Base-by-base conservation (phyloP, 2,113 vertebrate species). In the Rhipidura dahli region DNA sequence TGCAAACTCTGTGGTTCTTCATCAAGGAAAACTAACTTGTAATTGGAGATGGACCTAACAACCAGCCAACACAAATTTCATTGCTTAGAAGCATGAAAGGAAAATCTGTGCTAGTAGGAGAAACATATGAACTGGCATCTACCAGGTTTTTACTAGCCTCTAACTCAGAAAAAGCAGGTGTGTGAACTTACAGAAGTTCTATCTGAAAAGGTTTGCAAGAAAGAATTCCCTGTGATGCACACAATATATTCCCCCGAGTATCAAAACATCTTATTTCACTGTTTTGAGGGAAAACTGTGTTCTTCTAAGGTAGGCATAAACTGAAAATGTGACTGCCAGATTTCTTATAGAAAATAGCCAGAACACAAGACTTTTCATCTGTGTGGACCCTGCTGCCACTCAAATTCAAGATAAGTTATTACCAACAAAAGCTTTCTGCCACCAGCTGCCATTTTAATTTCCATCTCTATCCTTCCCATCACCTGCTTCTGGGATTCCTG, bases 161-260 rank as follows among this genome's bases (percentile, higher is more conserved):
- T 45, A 64, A n/a, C 33, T 70, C 31, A 71, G 35, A 76, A 94
- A 85, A 88, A 69, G 3, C 18, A 87, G 50, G 13, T 12, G 10
- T n/a, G 12, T 75, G 44, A 59, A 85, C 82, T 59, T 59, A 22
- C 15, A 47, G 4, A 0, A 0, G 6, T 56, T 40, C 65, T 12
- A 24, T 76, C 40, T 56, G 31, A 64, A 64, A 78, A 66, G 3
- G 6, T 4, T 65, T 68, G 7, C 14, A 31, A 66, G 28, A 49
- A 68, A 75, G 20, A 44, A 84, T 79, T 54, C 42, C 30, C 15
- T 71, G 30, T 6, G 4, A 51, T 30, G 31, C 16, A 39, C 9
- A 70, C 18, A 35, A 54, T 69, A 19, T 54, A 78, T 82, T 75
- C 21, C 7, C 20, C 39, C 2, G 5, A 84, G 37, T 54, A 75